These are phyloP conservation scores for Urocyon cinereoargenteus DNA, from an alignment of 2,797 vertebrate species.

Conservation along the genomic window DNA sequence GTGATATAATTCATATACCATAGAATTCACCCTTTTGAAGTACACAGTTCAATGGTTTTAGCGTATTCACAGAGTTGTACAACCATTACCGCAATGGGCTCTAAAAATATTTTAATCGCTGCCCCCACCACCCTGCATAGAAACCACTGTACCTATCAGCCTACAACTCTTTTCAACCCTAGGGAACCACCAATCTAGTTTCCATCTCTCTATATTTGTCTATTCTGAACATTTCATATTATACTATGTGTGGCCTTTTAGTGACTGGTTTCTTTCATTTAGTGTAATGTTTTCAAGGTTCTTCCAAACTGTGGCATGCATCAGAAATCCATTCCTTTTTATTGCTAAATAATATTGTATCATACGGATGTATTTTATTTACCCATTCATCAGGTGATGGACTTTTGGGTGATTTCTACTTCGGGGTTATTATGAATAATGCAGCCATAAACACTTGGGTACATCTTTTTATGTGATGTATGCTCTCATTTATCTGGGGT, in stretches of 20 bases:
- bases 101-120: not conserved
- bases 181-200: not conserved
- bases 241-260: not conserved
- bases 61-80: not conserved
- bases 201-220: not conserved
- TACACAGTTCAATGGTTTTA: not conserved
- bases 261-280: not conserved
- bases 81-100: not conserved
- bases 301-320: not conserved
- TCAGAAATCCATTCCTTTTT: not conserved
- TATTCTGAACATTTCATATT: not conserved
- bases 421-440: not conserved
- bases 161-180: not conserved
- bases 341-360: not conserved
- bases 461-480: not conserved
- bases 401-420: not conserved
- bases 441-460: not conserved
- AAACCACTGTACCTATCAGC: not conserved
- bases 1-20: not conserved
- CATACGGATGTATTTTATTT: not conserved
- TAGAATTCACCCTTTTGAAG: slow-evolving; percentile 10
- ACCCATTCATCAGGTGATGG: not conserved
- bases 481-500: not conserved
- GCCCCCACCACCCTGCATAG: not conserved
- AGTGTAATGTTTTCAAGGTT: not conserved